Conservation (phyloP, 2,888 invertebrate species). For the Pasiphila rectangulata region DNA sequence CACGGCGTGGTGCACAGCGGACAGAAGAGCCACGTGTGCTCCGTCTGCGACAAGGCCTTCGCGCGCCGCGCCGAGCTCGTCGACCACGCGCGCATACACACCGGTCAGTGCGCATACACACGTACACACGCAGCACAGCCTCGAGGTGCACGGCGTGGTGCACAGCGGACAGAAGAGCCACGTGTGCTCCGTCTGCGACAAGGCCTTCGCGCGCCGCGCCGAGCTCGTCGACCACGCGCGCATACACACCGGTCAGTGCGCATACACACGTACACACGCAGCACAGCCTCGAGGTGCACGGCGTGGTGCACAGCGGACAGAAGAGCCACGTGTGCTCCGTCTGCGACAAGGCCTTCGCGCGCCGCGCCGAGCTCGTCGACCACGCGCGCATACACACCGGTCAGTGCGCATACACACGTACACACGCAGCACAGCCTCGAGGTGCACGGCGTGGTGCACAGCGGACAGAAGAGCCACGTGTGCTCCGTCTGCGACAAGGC, state of each 20-base stretch:
- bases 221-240: no score
- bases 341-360: conserved; percentile 87
- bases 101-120: conserved; percentile 72
- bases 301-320: conserved; percentile 88
- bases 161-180: no score
- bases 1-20: conserved; percentile 91
- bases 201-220: no score
- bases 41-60: conserved; percentile 86
- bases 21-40: conserved; percentile 85
- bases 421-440: no score
- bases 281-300: conserved; percentile 88
- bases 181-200: no score
- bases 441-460: no score
- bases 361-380: conserved; percentile 89
- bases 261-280: no score
- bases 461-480: no score
- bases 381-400: conserved; percentile 90
- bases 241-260: no score
- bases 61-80: conserved; percentile 87
- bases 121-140: no score
- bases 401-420: conserved; percentile 34
- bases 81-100: conserved; percentile 91
- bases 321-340: conserved; percentile 85
- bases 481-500: no score
- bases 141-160: no score